Conservation (phyloP, 2,113 vertebrate genomes). For the Apodemus speciosus region DNA sequence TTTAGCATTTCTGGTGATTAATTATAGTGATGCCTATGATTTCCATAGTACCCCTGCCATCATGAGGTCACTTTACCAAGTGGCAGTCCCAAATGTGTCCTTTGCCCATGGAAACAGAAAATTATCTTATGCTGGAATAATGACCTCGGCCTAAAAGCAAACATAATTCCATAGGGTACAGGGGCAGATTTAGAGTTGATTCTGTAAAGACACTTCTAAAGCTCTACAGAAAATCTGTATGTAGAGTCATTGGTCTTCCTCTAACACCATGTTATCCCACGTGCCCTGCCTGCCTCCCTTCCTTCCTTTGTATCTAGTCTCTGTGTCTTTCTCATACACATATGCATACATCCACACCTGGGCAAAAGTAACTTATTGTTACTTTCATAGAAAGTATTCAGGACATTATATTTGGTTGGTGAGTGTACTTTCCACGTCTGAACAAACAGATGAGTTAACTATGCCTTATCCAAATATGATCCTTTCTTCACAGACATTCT, state of each 20-base stretch:
- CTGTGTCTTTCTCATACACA: neutral
- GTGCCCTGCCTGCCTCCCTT: neutral
- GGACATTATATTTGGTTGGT: neutral
- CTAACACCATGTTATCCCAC: neutral
- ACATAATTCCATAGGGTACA: neutral
- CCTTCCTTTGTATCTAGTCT: neutral
- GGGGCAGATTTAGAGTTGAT: neutral
- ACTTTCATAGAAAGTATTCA: neutral
- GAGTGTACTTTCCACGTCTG: neutral
- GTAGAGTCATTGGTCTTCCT: neutral
- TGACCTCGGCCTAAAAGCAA: neutral
- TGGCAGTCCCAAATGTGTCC: neutral
- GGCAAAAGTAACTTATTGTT: neutral
- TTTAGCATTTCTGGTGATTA: neutral
- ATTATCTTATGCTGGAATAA: neutral
- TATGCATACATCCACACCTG: neutral
- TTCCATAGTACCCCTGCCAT: neutral
- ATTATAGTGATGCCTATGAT: neutral
- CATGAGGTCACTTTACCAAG: neutral
- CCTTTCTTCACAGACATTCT: neutral
- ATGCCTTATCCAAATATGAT: neutral
- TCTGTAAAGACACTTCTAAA: neutral
- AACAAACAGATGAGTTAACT: slow-evolving; percentile 23
- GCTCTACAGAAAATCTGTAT: neutral
- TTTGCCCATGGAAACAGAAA: neutral